phyloP scores from a whole-genome alignment of 1,140 invertebrate species.

The Brachionus asplanchnoidis region DNA sequence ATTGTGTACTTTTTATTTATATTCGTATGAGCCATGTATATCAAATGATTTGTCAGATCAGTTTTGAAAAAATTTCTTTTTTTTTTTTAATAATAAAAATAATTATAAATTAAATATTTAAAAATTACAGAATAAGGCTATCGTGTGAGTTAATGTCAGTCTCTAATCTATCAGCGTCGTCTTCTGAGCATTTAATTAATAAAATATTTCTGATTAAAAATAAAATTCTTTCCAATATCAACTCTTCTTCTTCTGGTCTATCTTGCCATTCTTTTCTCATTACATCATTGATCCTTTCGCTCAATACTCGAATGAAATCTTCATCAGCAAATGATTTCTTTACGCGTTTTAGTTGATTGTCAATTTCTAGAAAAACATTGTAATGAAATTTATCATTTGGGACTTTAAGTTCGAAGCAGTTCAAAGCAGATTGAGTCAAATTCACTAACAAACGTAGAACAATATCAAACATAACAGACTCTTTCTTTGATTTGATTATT shows the following conservation, averaged over 20 bases:
- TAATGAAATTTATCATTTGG: slow-evolving; percentile 41
- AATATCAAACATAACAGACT: slow-evolving; percentile 5
- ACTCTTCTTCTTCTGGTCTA: slow-evolving; percentile 40
- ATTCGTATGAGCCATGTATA: neutral
- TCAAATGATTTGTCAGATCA: neutral
- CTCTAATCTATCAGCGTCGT: slow-evolving; percentile 10
- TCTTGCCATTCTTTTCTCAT: slow-evolving; percentile 40
- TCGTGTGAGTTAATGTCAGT: slow-evolving; percentile 33
- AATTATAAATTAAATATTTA: neutral
- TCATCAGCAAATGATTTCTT: slow-evolving; percentile 33
- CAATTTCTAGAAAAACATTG: slow-evolving; percentile 29
- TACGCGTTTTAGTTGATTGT: slow-evolving; percentile 1
- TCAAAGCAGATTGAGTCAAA: slow-evolving; percentile 14
- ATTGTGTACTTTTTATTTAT: slow-evolving; percentile 18
- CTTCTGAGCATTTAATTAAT: slow-evolving; percentile 10
- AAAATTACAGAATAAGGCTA: neutral
- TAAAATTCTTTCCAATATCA: slow-evolving; percentile 35
- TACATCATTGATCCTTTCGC: neutral
- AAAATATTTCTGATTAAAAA: slow-evolving; percentile 32
- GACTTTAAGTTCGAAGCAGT: slow-evolving; percentile 33
- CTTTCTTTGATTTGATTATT: slow-evolving; percentile 11
- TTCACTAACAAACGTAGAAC: slow-evolving; percentile 20
- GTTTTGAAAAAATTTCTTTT: slow-evolving; percentile 32
- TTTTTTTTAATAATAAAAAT: neutral
- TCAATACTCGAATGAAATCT: slow-evolving; percentile 10